Evolutionary conservation across 2,888 invertebrate species (phyloP), one percentile per base, ranked within the genome.

Genomic region (Callyntrura guangdongensis): DNA sequence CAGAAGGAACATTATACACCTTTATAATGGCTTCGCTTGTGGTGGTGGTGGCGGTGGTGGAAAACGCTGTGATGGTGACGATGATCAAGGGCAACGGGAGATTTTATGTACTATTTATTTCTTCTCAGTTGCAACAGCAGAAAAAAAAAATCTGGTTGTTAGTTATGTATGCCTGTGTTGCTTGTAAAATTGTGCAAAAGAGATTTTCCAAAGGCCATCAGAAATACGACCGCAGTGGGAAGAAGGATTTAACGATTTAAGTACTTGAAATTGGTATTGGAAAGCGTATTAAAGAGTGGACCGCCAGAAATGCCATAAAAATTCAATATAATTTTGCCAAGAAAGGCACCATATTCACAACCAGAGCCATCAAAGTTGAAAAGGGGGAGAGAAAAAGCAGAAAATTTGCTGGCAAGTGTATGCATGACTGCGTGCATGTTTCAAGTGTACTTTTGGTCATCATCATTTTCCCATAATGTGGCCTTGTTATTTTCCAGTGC

Each of bases 401-500:
- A 72, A 45, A 72, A 17, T 45, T 17, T n/a, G 67, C 14, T n/a
- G 17, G 17, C 61, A 20, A 3, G 5, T 27, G 67, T 36, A 36
- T 12, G 8, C 17, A 69, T 25, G 22, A 17, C 5, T 72, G 6
- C 20, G 22, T 72, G 9, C 45, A 47, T 45, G 72, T 53, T 14
- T 53, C n/a, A 53, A 53, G 36, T 53, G 11, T 9, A 9, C 11
- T 53, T 45, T 72, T 36, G 69, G 69, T 36, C 72, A 72, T 45
- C 45, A 36, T 45, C 20, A 72, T 47, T 72, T 72, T 45, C 22
- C 47, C 45, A 72, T 72, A 6, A 2, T 2, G 36, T 36, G 72
- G 72, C 72, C 72, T 72, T 72, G 72, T 22, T 14, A n/a, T 53
- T 53, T 72, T 45, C 72, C 72, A 67, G n/a, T 0, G 61, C 61